These are phyloP conservation scores for Heliconius nattereri DNA, from an alignment of 1,140 invertebrate species.

Conservation along the genomic window DNA sequence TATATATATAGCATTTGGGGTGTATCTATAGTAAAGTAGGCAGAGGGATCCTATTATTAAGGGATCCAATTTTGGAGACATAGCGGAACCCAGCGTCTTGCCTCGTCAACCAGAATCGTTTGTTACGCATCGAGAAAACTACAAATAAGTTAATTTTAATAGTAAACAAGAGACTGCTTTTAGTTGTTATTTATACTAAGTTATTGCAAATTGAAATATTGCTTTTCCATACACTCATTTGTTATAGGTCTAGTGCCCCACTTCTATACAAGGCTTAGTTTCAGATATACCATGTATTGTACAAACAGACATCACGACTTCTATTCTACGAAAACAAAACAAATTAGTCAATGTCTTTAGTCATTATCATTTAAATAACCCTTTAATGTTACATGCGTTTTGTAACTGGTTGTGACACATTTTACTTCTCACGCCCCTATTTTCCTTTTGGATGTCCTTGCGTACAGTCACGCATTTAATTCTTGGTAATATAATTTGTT, in stretches of 20 bases:
- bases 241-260: neutral
- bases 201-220: no score
- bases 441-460: neutral
- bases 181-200: no score
- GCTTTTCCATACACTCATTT: neutral
- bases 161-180: no score
- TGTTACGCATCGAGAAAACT: no score
- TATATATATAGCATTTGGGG: no score
- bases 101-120: no score
- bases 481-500: neutral
- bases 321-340: conserved; percentile 7
- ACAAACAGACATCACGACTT: neutral
- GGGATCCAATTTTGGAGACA: no score
- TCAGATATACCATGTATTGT: neutral
- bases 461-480: neutral
- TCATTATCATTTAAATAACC: conserved; percentile 10
- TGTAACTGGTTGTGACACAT: neutral
- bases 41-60: no score
- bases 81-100: no score
- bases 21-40: no score
- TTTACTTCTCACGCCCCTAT: conserved; percentile 2
- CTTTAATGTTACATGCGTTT: neutral
- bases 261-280: neutral
- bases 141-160: no score
- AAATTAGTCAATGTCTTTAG: conserved; percentile 11